These are phyloP conservation scores for Ceriagrion tenellum DNA, from an alignment of 2,888 invertebrate genomes.

Conservation along the genomic window DNA sequence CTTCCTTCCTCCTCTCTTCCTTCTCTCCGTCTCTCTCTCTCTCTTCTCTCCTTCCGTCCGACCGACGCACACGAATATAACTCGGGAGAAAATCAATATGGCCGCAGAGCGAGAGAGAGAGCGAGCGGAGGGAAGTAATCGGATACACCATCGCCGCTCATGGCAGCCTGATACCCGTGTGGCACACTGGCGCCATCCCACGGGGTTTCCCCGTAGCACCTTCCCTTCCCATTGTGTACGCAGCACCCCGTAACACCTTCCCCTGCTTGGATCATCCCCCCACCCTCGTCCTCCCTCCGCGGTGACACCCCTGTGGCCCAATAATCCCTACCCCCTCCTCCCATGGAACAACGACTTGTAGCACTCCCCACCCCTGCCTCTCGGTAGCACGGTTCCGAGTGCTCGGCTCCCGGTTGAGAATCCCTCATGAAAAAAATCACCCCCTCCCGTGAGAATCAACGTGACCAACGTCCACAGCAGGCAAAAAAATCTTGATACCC, in stretches of 20 bases:
- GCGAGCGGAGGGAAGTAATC: constrained; percentile 47
- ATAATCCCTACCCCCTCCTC: neutral
- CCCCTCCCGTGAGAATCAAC: neutral
- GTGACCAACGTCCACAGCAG: neutral
- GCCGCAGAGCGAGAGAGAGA: constrained; percentile 36
- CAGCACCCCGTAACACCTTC: too few species aligned
- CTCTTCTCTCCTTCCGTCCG: neutral
- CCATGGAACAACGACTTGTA: neutral
- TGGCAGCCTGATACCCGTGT: constrained; percentile 66
- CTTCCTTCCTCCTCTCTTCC: neutral
- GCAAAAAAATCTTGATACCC: neutral
- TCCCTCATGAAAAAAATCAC: neutral
- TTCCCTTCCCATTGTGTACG: neutral
- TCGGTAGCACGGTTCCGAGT: neutral
- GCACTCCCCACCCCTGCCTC: neutral
- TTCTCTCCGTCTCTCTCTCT: neutral
- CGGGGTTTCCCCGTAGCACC: constrained; percentile 37
- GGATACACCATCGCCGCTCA: constrained; percentile 48
- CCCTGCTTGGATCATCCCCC: neutral
- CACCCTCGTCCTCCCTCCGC: neutral
- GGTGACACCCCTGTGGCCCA: neutral
- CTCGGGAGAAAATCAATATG: constrained; percentile 51
- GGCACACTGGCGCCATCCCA: constrained; percentile 66
- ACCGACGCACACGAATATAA: constrained; percentile 14
- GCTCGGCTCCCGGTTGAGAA: neutral